phyloP scores from a whole-genome alignment of 2,113 vertebrate genomes.

The human (Homo sapiens) region DNA sequence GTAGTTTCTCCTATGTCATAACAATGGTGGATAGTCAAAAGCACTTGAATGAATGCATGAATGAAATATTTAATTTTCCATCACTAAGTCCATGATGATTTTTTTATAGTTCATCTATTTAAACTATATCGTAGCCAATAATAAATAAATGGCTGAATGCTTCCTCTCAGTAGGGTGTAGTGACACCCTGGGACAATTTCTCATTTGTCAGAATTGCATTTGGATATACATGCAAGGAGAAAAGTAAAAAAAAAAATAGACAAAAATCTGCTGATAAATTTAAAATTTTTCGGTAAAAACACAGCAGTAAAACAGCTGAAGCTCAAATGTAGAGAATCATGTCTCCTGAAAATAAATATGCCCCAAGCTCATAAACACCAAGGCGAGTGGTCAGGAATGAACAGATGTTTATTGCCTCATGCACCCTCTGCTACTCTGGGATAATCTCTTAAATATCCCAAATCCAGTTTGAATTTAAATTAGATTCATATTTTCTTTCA shows the following conservation, averaged over 20 bases:
- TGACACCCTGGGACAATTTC: slow-evolving; percentile 47
- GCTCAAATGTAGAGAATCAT: slow-evolving; percentile 71
- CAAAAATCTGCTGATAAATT: slow-evolving; percentile 71
- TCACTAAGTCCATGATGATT: neutral
- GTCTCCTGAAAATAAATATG: slow-evolving; percentile 84
- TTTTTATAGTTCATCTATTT: neutral
- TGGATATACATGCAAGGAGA: slow-evolving; percentile 26
- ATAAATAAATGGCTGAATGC: slow-evolving; percentile 56
- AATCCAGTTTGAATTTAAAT: slow-evolving; percentile 86
- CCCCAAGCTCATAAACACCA: slow-evolving; percentile 81
- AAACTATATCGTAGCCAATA: neutral
- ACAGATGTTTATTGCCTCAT: slow-evolving; percentile 85
- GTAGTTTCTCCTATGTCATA: neutral
- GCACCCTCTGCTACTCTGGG: slow-evolving; percentile 82
- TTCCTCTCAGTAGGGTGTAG: neutral
- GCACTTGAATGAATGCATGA: neutral
- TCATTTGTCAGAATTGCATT: slow-evolving; percentile 61
- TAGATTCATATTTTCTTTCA: slow-evolving; percentile 85
- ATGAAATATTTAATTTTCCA: slow-evolving; percentile 53
- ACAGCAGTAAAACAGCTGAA: slow-evolving; percentile 60
- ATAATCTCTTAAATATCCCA: slow-evolving; percentile 86
- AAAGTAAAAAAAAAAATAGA: neutral
- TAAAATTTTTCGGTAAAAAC: slow-evolving; percentile 66
- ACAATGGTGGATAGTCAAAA: neutral
- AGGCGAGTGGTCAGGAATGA: slow-evolving; percentile 83